These are phyloP conservation scores for Metacarcinus magister DNA, from an alignment of 2,888 invertebrate species.

Conservation along the genomic window DNA sequence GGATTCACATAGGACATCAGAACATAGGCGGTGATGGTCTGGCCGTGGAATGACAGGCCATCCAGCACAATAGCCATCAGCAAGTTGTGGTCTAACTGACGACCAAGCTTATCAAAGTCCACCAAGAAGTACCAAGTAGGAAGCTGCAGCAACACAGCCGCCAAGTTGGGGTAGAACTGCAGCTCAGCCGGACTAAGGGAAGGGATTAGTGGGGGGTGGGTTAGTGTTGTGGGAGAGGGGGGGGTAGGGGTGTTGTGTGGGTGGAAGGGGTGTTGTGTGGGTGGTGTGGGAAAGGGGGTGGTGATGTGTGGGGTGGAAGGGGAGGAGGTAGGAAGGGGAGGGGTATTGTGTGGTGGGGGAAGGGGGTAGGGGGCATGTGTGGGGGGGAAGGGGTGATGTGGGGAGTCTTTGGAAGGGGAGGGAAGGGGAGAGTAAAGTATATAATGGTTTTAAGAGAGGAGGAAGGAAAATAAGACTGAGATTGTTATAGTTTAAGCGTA, in stretches of 20 bases:
- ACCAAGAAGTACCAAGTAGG: conserved; percentile 89
- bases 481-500: no score
- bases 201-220: neutral
- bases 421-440: no score
- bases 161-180: conserved; percentile 91
- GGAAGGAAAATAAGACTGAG: no score
- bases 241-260: neutral
- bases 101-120: conserved; percentile 86
- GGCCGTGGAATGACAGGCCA: conserved; percentile 91
- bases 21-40: conserved; percentile 92
- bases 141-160: conserved; percentile 90
- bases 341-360: no score
- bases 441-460: no score
- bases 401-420: no score
- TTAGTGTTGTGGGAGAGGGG: neutral
- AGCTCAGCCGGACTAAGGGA: conserved; percentile 88
- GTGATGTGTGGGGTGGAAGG: no score
- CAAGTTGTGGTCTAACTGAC: conserved; percentile 85
- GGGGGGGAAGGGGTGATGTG: no score
- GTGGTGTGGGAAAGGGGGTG: no score
- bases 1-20: conserved; percentile 92
- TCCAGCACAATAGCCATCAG: conserved; percentile 88
- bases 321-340: no score
- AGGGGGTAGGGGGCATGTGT: no score
- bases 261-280: no score